Evolutionary conservation across 2,797 vertebrate genomes (phyloP).

Genomic region (Helarctos malayanus): DNA sequence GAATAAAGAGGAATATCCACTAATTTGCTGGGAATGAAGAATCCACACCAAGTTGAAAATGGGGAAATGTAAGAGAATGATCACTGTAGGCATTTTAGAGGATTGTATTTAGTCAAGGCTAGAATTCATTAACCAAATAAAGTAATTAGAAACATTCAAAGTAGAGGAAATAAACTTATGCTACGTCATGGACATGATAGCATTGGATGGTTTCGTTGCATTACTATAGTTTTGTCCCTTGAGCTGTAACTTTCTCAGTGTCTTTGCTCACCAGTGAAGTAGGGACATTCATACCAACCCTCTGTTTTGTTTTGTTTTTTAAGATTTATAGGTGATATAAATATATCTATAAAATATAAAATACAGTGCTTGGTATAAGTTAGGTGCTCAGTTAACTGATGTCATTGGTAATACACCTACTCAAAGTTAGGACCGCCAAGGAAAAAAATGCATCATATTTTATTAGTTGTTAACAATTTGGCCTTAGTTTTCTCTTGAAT

Average conservation of each 20-base stretch:
- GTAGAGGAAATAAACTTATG: constrained; percentile 28
- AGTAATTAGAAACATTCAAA: constrained; percentile 5
- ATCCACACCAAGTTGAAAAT: background rate
- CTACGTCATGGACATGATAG: background rate
- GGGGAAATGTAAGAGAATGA: background rate
- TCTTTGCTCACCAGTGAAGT: background rate
- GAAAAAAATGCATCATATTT: background rate
- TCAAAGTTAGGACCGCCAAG: constrained; percentile 6
- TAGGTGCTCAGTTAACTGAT: background rate
- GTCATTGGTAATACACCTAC: background rate
- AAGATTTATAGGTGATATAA: background rate
- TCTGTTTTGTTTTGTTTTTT: background rate
- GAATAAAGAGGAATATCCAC: background rate
- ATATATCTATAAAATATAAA: background rate
- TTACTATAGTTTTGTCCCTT: background rate
- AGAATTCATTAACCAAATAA: background rate
- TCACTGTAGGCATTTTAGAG: background rate
- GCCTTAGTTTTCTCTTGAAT: constrained; percentile 48
- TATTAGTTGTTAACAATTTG: constrained; percentile 62
- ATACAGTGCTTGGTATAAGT: background rate
- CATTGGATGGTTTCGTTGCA: background rate
- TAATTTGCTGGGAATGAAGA: background rate
- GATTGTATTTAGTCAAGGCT: background rate
- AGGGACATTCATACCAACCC: background rate
- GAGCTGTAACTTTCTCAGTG: constrained; percentile 26